Percentiles rank a stretch among this genome's conserved stretches.
These are phyloP conservation scores for Megaceryle alcyon DNA, from an alignment of 2,797 vertebrate species.

Conservation along the genomic window DNA sequence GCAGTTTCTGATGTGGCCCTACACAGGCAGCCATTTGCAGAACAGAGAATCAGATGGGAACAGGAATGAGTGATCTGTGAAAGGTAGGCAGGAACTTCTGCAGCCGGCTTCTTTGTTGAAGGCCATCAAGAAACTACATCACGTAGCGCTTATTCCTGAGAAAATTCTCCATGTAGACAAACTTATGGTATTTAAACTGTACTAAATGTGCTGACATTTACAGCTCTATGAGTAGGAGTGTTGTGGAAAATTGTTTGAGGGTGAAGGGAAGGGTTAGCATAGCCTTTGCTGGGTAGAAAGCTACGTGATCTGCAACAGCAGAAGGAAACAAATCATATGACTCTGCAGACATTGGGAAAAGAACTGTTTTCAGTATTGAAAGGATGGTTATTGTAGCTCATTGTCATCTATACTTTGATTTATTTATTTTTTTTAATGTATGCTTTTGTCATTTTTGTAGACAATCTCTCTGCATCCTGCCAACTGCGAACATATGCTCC, in stretches of 20 bases:
- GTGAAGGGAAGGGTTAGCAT: conserved; percentile 42
- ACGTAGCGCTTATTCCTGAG: not conserved
- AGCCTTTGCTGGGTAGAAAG: conserved; percentile 35
- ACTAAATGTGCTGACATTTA: conserved; percentile 48
- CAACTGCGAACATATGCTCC: not conserved
- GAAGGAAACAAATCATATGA: conserved; percentile 37
- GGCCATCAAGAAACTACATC: not conserved
- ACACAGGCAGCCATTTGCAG: not conserved
- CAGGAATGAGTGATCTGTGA: not conserved
- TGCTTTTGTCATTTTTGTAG: not conserved
- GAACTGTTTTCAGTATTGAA: not conserved
- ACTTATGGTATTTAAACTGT: not conserved
- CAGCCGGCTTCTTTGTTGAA: not conserved
- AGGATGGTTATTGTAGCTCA: not conserved
- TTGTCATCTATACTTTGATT: not conserved
- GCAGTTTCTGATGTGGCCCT: not conserved
- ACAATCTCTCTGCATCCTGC: not conserved
- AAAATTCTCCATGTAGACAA: not conserved
- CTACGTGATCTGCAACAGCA: not conserved
- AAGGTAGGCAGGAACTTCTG: not conserved
- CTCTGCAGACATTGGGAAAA: not conserved
- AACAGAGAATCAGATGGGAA: not conserved
- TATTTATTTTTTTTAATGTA: not conserved
- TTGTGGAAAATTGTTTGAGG: conserved; percentile 14
- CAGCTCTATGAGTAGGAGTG: conserved; percentile 34